Conservation (phyloP, 1,140 invertebrate genomes). For the Drosophila persimilis region DNA sequence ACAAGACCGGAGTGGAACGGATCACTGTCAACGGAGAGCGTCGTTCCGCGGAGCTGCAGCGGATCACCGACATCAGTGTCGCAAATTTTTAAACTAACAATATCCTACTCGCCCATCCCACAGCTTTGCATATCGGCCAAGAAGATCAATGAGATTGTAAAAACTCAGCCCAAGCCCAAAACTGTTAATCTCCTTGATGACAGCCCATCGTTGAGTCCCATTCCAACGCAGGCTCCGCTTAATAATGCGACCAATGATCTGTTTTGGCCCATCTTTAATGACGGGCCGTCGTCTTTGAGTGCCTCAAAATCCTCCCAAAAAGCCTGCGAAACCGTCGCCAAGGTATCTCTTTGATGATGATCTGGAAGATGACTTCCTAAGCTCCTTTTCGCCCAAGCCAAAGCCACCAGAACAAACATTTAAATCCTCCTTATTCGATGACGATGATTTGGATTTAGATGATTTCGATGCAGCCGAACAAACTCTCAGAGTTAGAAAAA, state of each 20-base stretch:
- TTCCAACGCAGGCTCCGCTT: constrained; percentile 1
- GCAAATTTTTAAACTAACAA: too few relatives aligned
- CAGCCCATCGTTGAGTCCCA: constrained; percentile 57
- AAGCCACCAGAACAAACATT: constrained; percentile 29
- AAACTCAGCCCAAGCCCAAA: constrained; percentile 8
- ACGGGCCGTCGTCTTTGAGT: background rate
- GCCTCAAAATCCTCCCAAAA: background rate
- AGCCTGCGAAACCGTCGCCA: constrained; percentile 18
- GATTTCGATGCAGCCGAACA: constrained; percentile 30
- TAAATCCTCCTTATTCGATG: constrained; percentile 63
- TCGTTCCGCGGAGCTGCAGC: constrained; percentile 63
- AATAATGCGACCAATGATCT: background rate
- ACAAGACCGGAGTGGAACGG: constrained; percentile 85
- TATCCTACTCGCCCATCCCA: too few relatives aligned
- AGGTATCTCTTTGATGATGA: constrained; percentile 59
- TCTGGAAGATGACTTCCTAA: constrained; percentile 59
- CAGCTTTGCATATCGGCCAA: background rate
- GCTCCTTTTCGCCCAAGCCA: constrained; percentile 15
- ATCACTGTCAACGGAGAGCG: constrained; percentile 81
- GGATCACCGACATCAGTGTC: constrained; percentile 85
- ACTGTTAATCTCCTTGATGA: constrained; percentile 62
- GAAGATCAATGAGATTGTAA: background rate
- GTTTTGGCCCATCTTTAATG: background rate
- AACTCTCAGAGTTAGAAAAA: constrained; percentile 17
- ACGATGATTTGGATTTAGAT: constrained; percentile 73